phyloP scores from a whole-genome alignment of 2,888 invertebrate genomes.

The Chydorus sphaericus region DNA sequence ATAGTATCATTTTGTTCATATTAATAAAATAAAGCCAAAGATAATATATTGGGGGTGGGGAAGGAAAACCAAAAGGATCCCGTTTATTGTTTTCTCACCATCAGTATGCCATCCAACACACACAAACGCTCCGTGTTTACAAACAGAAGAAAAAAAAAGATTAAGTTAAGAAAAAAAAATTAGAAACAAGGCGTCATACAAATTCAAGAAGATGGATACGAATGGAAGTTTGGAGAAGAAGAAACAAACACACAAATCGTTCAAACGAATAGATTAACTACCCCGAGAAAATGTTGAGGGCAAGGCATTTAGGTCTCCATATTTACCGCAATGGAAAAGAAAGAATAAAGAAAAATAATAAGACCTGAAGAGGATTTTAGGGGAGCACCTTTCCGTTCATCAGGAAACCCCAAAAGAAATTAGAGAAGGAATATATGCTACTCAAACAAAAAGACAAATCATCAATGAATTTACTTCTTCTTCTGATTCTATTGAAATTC shows the following conservation, averaged over 20 bases:
- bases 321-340: background rate
- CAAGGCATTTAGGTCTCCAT: too few species aligned
- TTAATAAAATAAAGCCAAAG: background rate
- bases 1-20: too few species aligned
- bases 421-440: background rate
- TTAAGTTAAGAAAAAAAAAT: background rate
- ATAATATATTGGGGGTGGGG: background rate
- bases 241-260: background rate
- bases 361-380: background rate
- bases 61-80: background rate
- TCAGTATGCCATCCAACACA: background rate
- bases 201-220: background rate
- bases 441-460: background rate
- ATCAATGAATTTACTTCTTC: background rate
- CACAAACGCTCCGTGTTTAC: too few species aligned
- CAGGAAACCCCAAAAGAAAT: background rate
- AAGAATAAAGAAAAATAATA: background rate
- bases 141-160: background rate
- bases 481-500: background rate
- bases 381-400: background rate
- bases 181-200: background rate
- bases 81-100: constrained; percentile 3
- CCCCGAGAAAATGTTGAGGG: too few species aligned
- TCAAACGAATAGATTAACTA: too few species aligned
- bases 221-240: background rate